Evolutionary conservation across 2,113 vertebrate genomes (phyloP), one percentile per base, ranked within the genome.

Genomic region (Miniopterus natalensis): DNA sequence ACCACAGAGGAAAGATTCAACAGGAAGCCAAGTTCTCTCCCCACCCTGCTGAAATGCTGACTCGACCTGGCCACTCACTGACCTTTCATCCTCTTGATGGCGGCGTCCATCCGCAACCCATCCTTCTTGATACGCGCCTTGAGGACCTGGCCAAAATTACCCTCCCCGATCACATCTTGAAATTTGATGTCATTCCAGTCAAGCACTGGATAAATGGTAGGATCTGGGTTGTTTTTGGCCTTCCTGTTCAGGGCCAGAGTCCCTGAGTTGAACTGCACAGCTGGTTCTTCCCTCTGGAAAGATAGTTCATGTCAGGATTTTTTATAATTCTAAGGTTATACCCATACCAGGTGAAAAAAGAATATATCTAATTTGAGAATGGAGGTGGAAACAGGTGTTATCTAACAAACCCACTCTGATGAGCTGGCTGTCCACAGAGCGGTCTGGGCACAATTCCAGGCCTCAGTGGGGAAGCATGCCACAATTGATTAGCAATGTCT

Each of bases 81-180:
- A 99, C 99, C 99, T 99, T 99, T 99, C 99, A 99, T 99, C 81
- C 99, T 98, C 97, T 99, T 99, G 95, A 99, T 99, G 2, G 99
- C 99, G 36, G 99, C 99, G 0, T 99, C 99, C 99, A 99, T 99
- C 90, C 99, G 98, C 94, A 99, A 97, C 8, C 99, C 99, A 66
- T 99, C 99, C 96, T 99, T 99, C 98, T 99, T 99, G 87, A 99
- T 99, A 83, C 99, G 99, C 8, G 99, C 99, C 97, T 99, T 99
- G 65, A 99, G 98, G 70, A 99, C 99, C 97, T 99, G 99, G 68
- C 99, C 99, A 71, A 99, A 99, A 96, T 99, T 99, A 45, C 99
- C 99, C 97, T 99, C 99, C 51, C 99, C 99, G 9, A 99, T 99
- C 96, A 99, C 99, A 92, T 99, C 99, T 98, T 99, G 98, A 98